phyloP scores from a whole-genome alignment of 1,140 invertebrate genomes.

The Harlomillsia oculata region DNA sequence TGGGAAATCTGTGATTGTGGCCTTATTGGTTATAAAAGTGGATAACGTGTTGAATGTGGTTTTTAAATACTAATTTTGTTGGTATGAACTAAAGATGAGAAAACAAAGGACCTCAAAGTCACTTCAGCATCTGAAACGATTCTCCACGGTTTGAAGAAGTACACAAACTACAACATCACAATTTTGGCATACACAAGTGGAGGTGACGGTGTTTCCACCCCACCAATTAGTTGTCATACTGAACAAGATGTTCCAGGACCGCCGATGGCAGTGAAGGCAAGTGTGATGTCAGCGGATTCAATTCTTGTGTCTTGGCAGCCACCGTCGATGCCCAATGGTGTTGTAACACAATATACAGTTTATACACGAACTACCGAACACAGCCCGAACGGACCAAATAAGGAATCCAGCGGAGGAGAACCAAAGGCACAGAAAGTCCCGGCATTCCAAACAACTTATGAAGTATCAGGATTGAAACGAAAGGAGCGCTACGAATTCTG shows the following conservation, averaged over 20 bases:
- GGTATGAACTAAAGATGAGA: slow-evolving; percentile 59
- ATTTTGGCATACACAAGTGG: slow-evolving; percentile 87
- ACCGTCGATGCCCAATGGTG: slow-evolving; percentile 81
- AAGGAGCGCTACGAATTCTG: slow-evolving; percentile 81
- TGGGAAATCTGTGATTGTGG: no score
- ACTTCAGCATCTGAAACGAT: slow-evolving; percentile 85
- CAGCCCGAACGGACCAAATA: slow-evolving; percentile 55
- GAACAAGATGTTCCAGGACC: slow-evolving; percentile 82
- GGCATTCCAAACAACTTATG: slow-evolving; percentile 58
- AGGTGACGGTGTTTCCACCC: slow-evolving; percentile 86
- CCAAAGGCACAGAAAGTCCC: slow-evolving; percentile 52
- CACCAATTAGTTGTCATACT: slow-evolving; percentile 84
- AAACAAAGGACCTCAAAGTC: slow-evolving; percentile 80
- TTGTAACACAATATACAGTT: slow-evolving; percentile 85
- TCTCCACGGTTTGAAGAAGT: slow-evolving; percentile 82
- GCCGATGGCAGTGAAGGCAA: slow-evolving; percentile 81
- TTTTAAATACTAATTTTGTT: slow-evolving; percentile 25
- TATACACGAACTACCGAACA: slow-evolving; percentile 77
- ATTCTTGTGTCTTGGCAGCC: slow-evolving; percentile 89
- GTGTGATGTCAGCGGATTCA: slow-evolving; percentile 79
- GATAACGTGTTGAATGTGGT: background rate
- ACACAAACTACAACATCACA: slow-evolving; percentile 95
- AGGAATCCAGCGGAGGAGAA: slow-evolving; percentile 37
- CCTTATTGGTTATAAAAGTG: no score
- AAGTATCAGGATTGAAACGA: slow-evolving; percentile 70